Conservation (phyloP, 2,113 vertebrate species). For the Notarius lentiginosus region DNA sequence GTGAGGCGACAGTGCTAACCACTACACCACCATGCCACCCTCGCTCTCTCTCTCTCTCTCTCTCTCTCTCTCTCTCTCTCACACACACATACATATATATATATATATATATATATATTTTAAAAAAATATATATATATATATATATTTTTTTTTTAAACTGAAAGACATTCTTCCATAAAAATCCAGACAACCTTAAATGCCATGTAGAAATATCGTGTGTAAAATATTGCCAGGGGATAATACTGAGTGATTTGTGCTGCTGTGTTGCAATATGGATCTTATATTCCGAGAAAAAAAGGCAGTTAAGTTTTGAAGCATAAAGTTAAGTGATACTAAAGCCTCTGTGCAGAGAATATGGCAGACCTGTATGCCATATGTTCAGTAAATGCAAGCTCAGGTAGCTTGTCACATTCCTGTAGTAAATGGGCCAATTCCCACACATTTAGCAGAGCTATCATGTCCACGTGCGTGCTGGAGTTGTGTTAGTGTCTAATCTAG, state of each 20-base stretch:
- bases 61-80: too few relatives aligned
- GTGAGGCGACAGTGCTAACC: too few relatives aligned
- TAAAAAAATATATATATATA: background rate
- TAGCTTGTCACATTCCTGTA: conserved; percentile 50
- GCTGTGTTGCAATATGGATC: conserved; percentile 55
- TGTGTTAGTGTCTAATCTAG: conserved; percentile 41
- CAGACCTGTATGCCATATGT: conserved; percentile 69
- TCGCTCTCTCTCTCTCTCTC: too few relatives aligned
- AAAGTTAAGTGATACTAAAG: conserved; percentile 57
- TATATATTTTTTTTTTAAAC: background rate
- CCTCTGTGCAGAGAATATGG: conserved; percentile 61
- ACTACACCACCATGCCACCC: too few relatives aligned
- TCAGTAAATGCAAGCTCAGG: conserved; percentile 56
- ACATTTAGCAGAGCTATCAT: conserved; percentile 40
- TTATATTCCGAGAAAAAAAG: conserved; percentile 64
- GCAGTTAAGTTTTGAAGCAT: conserved; percentile 62
- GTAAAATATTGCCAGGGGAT: conserved; percentile 54
- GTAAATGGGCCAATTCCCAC: conserved; percentile 41
- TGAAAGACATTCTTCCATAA: background rate
- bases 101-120: too few relatives aligned
- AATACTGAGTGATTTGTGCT: conserved; percentile 61
- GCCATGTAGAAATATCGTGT: conserved; percentile 27
- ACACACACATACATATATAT: too few relatives aligned
- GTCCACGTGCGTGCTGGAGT: conserved; percentile 39
- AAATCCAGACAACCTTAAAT: conserved; percentile 18